phyloP scores from a whole-genome alignment of 2,113 vertebrate species.

The Glaucomys volans region DNA sequence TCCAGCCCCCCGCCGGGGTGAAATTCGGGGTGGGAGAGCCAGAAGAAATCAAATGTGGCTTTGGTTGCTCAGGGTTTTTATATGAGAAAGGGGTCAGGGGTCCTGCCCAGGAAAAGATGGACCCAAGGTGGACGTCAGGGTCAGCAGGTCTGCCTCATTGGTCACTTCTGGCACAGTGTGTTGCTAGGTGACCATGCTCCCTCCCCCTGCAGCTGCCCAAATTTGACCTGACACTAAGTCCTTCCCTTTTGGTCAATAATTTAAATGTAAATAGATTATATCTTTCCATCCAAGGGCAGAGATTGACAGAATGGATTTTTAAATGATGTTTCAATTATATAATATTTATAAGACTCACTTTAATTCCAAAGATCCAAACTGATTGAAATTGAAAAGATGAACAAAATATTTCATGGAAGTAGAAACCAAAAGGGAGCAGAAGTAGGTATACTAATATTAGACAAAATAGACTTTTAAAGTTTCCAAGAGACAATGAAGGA shows the following conservation, averaged over 20 bases:
- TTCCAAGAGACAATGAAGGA: neutral
- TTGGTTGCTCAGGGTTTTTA: too few species aligned
- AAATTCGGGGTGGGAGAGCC: too few species aligned
- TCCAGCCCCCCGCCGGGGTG: too few species aligned
- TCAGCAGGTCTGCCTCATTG: too few species aligned
- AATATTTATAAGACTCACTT: neutral
- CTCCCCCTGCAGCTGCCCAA: too few species aligned
- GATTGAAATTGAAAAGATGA: neutral
- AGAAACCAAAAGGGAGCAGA: neutral
- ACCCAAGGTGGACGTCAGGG: too few species aligned
- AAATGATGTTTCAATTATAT: neutral
- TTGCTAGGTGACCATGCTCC: too few species aligned
- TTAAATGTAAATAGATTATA: neutral
- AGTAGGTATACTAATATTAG: neutral
- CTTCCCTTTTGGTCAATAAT: neutral
- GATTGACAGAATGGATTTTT: neutral
- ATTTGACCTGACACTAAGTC: too few species aligned
- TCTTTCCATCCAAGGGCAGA: neutral
- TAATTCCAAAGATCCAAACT: neutral
- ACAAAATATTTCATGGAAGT: neutral
- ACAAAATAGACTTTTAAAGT: neutral
- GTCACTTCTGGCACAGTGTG: too few species aligned
- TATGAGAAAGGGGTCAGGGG: too few species aligned
- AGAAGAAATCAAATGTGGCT: too few species aligned
- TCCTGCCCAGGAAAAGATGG: too few species aligned